These are phyloP conservation scores for Morpho helenor DNA, from an alignment of 2,888 invertebrate genomes.

Conservation along the genomic window DNA sequence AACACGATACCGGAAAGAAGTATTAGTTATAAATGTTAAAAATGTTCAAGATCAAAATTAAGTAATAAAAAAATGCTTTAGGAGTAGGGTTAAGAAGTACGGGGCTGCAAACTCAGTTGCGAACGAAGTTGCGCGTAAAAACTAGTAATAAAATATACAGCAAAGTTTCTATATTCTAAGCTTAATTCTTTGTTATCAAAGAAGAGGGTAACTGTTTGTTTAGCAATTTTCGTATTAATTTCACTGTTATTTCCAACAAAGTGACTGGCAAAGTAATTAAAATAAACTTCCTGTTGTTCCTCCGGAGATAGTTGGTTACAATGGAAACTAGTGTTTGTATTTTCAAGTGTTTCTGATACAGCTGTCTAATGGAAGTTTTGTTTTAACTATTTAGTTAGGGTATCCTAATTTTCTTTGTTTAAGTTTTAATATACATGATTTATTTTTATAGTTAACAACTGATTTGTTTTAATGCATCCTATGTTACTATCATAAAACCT, in stretches of 20 bases:
- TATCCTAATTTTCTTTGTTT: slow-evolving; percentile 8
- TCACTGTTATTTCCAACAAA: slow-evolving; percentile 23
- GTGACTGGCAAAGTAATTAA: slow-evolving; percentile 37
- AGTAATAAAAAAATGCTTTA: no score
- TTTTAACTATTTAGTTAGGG: slow-evolving; percentile 3
- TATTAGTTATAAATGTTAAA: no score
- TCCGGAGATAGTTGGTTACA: slow-evolving; percentile 19
- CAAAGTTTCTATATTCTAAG: no score
- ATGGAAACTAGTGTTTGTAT: slow-evolving; percentile 16
- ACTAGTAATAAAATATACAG: no score
- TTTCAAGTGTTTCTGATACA: slow-evolving; percentile 18
- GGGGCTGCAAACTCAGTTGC: no score
- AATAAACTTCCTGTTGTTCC: slow-evolving; percentile 33
- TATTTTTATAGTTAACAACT: not conserved
- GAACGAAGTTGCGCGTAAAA: no score
- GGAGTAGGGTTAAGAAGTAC: no score
- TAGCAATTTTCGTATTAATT: slow-evolving; percentile 29
- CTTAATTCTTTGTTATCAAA: no score
- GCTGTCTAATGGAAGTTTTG: slow-evolving; percentile 16
- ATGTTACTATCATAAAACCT: no score
- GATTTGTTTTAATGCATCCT: no score
- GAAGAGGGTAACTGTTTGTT: slow-evolving; percentile 1
- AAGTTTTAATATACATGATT: slow-evolving; percentile 3
- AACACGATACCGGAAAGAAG: no score
- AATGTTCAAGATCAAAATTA: no score